These are phyloP conservation scores for Valencia hispanica DNA, from an alignment of 2,797 vertebrate species.

Conservation along the genomic window DNA sequence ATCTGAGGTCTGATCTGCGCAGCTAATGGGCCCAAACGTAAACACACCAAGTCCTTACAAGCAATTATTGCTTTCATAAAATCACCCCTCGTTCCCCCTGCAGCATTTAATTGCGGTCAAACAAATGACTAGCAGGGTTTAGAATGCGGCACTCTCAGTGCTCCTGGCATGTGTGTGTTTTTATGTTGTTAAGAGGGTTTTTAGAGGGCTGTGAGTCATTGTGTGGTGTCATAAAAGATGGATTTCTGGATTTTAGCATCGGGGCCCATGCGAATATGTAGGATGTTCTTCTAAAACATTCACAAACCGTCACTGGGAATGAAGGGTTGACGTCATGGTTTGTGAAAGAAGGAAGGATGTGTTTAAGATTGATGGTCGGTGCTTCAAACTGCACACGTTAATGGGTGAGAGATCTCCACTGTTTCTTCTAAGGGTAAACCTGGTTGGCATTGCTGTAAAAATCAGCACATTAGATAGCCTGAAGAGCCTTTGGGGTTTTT, in stretches of 20 bases:
- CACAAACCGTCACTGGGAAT: slow-evolving; percentile 42
- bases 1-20: slow-evolving; percentile 83
- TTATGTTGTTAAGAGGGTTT: slow-evolving; percentile 57
- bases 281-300: slow-evolving; percentile 52
- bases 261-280: background rate
- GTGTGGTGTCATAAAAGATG: slow-evolving; percentile 14
- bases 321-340: slow-evolving; percentile 65
- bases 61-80: slow-evolving; percentile 86
- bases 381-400: slow-evolving; percentile 28
- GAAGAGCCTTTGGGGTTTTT: slow-evolving; percentile 56
- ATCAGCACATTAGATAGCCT: slow-evolving; percentile 69
- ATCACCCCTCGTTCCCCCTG: slow-evolving; percentile 77
- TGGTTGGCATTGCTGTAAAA: slow-evolving; percentile 65
- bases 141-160: slow-evolving; percentile 72
- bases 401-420: slow-evolving; percentile 37
- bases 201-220: slow-evolving; percentile 49
- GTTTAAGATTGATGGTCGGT: slow-evolving; percentile 65
- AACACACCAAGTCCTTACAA: slow-evolving; percentile 82
- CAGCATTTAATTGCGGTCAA: slow-evolving; percentile 83
- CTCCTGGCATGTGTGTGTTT: slow-evolving; percentile 57
- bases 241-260: slow-evolving; percentile 8
- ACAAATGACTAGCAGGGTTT: slow-evolving; percentile 79
- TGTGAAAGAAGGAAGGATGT: slow-evolving; percentile 62
- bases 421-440: slow-evolving; percentile 61
- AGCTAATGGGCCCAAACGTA: slow-evolving; percentile 83